A percentile compares a stretch with the other conserved stretches of the same genome.
These are phyloP conservation scores for Alouatta palliata DNA, from an alignment of 2,113 vertebrate species.

Conservation along the genomic window DNA sequence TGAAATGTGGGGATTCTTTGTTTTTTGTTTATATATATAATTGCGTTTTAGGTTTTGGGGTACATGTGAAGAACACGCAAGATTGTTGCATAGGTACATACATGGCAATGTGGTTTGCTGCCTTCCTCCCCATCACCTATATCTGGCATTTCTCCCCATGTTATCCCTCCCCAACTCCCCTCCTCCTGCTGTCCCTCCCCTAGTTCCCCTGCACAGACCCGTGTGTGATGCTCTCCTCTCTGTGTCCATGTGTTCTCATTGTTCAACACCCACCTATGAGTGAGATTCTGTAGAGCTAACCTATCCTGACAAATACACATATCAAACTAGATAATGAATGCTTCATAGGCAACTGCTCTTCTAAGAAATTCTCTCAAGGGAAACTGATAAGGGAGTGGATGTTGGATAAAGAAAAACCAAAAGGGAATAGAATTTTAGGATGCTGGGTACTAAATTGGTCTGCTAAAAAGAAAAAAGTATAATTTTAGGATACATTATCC, in stretches of 20 bases:
- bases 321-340: neutral
- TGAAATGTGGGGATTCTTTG: neutral
- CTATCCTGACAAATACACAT: neutral
- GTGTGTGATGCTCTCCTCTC: too few relatives aligned
- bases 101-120: too few relatives aligned
- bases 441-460: neutral
- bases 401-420: neutral
- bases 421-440: neutral
- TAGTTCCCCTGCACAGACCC: too few relatives aligned
- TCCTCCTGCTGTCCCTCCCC: too few relatives aligned
- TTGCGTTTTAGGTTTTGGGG: too few relatives aligned
- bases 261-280: too few relatives aligned
- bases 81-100: too few relatives aligned
- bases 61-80: too few relatives aligned
- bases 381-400: neutral
- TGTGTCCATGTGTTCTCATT: too few relatives aligned
- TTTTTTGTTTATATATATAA: neutral
- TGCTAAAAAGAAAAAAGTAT: neutral
- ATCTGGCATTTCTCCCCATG: too few relatives aligned
- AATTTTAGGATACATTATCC: neutral
- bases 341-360: neutral
- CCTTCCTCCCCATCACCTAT: too few relatives aligned
- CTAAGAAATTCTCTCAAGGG: neutral
- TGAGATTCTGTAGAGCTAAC: neutral
- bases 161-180: too few relatives aligned